phyloP scores from a whole-genome alignment of 2,797 vertebrate species.

The Anabas testudineus region DNA sequence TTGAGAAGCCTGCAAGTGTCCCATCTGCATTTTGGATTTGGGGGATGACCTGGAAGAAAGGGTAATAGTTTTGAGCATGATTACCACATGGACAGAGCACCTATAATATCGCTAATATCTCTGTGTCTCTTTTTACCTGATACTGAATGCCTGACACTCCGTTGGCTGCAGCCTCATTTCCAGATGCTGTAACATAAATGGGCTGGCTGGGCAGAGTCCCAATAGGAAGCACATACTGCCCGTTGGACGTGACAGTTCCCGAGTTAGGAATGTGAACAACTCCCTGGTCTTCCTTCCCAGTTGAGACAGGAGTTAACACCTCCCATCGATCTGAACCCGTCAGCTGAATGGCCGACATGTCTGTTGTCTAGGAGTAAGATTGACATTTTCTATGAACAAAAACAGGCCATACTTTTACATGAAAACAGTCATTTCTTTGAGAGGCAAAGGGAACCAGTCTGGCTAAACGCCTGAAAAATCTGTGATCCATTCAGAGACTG shows the following conservation, averaged over 20 bases:
- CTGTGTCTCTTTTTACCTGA: slow-evolving; percentile 67
- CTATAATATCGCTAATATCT: fast-evolving
- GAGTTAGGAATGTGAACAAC: slow-evolving; percentile 94
- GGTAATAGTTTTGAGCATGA: background rate
- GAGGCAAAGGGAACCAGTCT: background rate
- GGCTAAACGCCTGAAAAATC: slow-evolving; percentile 11
- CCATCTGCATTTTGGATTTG: slow-evolving; percentile 96
- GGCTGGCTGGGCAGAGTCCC: slow-evolving; percentile 97
- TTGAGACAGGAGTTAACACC: slow-evolving; percentile 92
- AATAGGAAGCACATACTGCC: slow-evolving; percentile 97
- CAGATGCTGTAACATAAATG: slow-evolving; percentile 95
- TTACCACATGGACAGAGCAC: background rate
- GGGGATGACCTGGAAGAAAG: slow-evolving; percentile 91
- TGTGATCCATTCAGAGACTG: background rate
- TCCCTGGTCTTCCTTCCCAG: slow-evolving; percentile 95
- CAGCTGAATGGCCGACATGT: slow-evolving; percentile 96
- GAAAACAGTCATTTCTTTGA: slow-evolving; percentile 12
- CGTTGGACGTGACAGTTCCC: slow-evolving; percentile 94
- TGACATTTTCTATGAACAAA: slow-evolving; percentile 34
- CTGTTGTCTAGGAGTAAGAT: slow-evolving; percentile 87
- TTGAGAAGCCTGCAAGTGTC: slow-evolving; percentile 88
- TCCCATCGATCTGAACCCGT: slow-evolving; percentile 96
- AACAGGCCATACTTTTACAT: slow-evolving; percentile 17
- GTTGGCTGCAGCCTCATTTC: slow-evolving; percentile 90
- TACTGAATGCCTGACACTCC: slow-evolving; percentile 96